Base-by-base conservation (phyloP, 2,113 vertebrate genomes). In the Eclectus roratus region DNA sequence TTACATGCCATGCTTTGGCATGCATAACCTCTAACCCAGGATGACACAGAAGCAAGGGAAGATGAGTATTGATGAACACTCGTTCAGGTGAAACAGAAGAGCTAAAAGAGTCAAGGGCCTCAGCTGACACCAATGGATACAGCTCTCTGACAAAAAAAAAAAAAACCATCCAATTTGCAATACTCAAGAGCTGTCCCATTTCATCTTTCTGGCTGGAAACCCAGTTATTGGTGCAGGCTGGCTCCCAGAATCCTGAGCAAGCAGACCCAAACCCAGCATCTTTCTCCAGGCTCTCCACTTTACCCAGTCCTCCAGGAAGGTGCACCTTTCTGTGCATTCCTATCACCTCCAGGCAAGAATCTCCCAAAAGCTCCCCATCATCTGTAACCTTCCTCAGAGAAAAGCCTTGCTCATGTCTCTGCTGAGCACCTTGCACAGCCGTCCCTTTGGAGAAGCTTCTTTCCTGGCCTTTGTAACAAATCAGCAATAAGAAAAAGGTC, bases 381-480 rank as follows among this genome's bases (percentile, higher is more conserved):
- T 14, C 41, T 46, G 29, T 37, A 71, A 66, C 52, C 13, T 17
- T 39, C 24, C 21, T 47, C 11, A 16, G 47, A 60, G 47, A 29
- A n/a, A 1, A 71, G 20, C 65, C 33, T 64, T 41, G 47, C 27
- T 81, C 6, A 4, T 5, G 27, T 55, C 77, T 76, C 47, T 92
- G 49, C 31, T 23, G 19, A 77, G 53, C 56, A 66, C 63, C 58
- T 56, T 61, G 14, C 47, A 47, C 41, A 63, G 72, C 27, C 3
- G 0, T 10, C 88, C 49, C 60, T 46, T 33, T 0, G 0, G 12
- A 93, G 79, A 43, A 60, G 44, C 71, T 88, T 33, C 28, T 2
- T 73, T 86, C 55, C 64, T 49, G 68, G 27, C 60, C 85, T 91
- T 80, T 61, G 44, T 43, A 81, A 43, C 10, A 29, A 44, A 50